Evolutionary conservation across 2,888 invertebrate species (phyloP).

Genomic region (Micropterix aruncella): DNA sequence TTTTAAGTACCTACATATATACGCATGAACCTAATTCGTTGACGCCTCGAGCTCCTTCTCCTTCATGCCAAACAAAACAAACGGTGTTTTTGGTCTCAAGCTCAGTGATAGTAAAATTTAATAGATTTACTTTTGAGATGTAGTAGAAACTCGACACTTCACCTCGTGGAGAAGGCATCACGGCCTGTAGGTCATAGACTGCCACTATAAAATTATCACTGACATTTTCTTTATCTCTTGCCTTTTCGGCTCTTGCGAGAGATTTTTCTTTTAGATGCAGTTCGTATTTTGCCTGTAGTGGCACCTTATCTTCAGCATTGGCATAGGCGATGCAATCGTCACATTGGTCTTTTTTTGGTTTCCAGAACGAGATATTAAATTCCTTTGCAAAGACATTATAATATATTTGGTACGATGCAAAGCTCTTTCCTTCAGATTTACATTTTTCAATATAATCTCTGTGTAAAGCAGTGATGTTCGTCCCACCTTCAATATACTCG

Average conservation of each 20-base stretch:
- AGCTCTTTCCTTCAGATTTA: not conserved
- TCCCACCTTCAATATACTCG: not conserved
- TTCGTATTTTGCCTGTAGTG: not conserved
- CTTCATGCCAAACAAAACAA: not conserved
- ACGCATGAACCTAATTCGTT: no score
- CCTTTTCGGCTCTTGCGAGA: no score
- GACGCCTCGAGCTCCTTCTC: not conserved
- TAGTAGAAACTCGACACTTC: not conserved
- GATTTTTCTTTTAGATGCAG: not conserved
- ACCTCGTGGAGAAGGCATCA: not conserved
- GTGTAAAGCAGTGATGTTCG: not conserved
- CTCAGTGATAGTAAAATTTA: not conserved
- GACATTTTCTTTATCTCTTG: no score
- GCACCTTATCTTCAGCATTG: not conserved
- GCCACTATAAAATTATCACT: not conserved
- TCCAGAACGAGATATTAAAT: not conserved
- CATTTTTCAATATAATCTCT: not conserved
- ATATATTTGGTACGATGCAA: not conserved
- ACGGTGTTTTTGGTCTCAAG: not conserved
- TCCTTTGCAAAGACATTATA: not conserved
- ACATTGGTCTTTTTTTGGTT: not conserved
- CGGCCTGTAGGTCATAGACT: constrained; percentile 2
- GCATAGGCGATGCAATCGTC: not conserved
- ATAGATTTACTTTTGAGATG: not conserved
- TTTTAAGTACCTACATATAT: not conserved